Base-by-base conservation (phyloP, 1,140 invertebrate genomes). In the Drosophila eugracilis region DNA sequence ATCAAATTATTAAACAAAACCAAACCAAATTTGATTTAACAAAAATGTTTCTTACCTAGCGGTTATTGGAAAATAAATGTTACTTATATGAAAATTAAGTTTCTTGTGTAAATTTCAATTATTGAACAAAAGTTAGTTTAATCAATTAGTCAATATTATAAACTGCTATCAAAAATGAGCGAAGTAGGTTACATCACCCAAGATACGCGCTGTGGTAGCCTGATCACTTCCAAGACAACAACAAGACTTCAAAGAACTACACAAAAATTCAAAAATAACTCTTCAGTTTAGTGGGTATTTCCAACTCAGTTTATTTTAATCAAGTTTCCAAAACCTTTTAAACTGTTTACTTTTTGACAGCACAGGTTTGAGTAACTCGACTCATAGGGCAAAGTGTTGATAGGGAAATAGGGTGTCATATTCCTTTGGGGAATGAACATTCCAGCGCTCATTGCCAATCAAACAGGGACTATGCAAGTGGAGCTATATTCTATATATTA, bases 311-410 rank as follows among this genome's bases (percentile, higher is more conserved):
- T 9, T 41, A 12, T 3, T 42, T 22, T n/a, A 22, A 14, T 17
- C 37, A n/a, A n/a, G n/a, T 10, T 3, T 12, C 21, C 0, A 22
- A 2, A 21, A 2, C n/a, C 7, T 1, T 10, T 39, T 22, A n/a
- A n/a, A 14, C 22, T 15, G 5, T 30, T 30, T 30, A 28, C 17
- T 15, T 10, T 4, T 48, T 30, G 0, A 53, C n/a, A 53, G 3
- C 4, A 58, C 7, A 22, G 22, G 1, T 34, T 53, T 5, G 5
- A 5, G n/a, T 24, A 21, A 28, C 19, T 45, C 22, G 30, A 60
- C 60, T 65, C 55, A 47, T 1, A 59, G 60, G 22, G 15, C 41
- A 65, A 59, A 36, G 39, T 36, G 17, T 41, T 45, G 37, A 26
- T 44, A 63, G n/a, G 2, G 4, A 41, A 6, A 10, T n/a, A 19